Conservation (phyloP, 1,140 invertebrate species). For the Zaprionus davidi region DNA sequence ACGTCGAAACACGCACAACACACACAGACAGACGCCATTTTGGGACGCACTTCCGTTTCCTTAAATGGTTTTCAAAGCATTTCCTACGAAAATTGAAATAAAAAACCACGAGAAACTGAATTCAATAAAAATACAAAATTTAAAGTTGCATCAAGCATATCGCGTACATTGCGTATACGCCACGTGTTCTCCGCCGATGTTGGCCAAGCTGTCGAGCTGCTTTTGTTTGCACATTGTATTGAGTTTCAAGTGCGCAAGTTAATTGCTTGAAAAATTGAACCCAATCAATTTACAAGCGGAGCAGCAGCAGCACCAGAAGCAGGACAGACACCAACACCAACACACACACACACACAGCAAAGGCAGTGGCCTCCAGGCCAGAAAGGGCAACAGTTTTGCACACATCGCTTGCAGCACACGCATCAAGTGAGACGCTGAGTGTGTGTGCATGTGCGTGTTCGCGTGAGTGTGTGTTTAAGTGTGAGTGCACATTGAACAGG, state of each 20-base stretch:
- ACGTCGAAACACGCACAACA: slow-evolving; percentile 30
- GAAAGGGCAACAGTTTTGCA: not conserved
- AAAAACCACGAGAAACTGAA: not conserved
- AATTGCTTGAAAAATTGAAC: slow-evolving; percentile 79
- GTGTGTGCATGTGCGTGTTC: slow-evolving; percentile 5
- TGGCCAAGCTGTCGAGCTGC: slow-evolving; percentile 4
- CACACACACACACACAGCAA: slow-evolving; percentile 31
- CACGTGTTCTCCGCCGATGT: slow-evolving; percentile 47
- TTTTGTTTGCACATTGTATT: slow-evolving; percentile 66
- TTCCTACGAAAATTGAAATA: slow-evolving; percentile 7
- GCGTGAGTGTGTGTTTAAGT: not conserved
- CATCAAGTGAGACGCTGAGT: not conserved
- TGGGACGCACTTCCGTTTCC: slow-evolving; percentile 10
- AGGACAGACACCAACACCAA: slow-evolving; percentile 24
- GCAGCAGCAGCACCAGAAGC: too few species aligned
- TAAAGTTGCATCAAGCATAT: not conserved
- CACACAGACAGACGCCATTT: slow-evolving; percentile 15
- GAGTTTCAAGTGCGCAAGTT: slow-evolving; percentile 65
- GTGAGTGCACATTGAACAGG: slow-evolving; percentile 21
- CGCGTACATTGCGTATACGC: slow-evolving; percentile 39
- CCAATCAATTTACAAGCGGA: slow-evolving; percentile 62
- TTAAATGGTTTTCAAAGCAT: slow-evolving; percentile 17
- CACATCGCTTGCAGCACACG: slow-evolving; percentile 35
- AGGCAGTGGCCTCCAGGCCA: slow-evolving; percentile 30
- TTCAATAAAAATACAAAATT: slow-evolving; percentile 7